These are phyloP conservation scores for Parazoanthus swiftii DNA, from an alignment of 92 coral and sea anemone species.

Conservation along the genomic window DNA sequence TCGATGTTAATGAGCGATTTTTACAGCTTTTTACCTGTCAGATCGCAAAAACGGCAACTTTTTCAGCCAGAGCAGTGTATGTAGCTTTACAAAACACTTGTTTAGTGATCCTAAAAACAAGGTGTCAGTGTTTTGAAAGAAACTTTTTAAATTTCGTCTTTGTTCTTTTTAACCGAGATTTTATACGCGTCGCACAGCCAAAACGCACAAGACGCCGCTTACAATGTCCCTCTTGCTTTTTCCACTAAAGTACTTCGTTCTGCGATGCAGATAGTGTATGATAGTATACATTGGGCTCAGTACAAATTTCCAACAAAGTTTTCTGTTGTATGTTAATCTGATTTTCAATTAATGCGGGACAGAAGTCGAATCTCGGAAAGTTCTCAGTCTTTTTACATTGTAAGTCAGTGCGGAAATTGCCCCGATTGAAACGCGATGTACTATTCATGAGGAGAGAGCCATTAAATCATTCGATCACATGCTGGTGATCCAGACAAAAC, in stretches of 20 bases:
- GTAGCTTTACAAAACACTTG: no score
- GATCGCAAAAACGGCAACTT: background rate
- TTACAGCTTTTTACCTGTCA: background rate
- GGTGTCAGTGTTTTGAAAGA: no score
- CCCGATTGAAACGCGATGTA: background rate
- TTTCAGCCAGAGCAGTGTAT: no score
- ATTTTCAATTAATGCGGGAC: background rate
- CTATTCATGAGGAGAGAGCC: constrained; percentile 6
- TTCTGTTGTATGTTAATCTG: background rate
- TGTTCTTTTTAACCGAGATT: no score
- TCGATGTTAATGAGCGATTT: background rate
- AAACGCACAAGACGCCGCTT: background rate
- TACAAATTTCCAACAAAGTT: no score
- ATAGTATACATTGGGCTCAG: no score
- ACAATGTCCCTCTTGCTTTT: no score
- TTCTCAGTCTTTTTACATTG: background rate
- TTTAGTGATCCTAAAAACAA: no score
- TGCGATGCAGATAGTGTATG: background rate
- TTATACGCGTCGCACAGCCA: no score
- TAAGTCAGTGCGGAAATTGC: background rate
- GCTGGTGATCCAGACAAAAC: constrained; percentile 23
- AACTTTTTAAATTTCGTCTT: no score
- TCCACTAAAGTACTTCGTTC: no score
- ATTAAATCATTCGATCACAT: background rate
- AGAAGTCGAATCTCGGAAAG: background rate